These are phyloP conservation scores for Drosophila melanosoma DNA, from an alignment of 2,888 invertebrate genomes.

Conservation along the genomic window DNA sequence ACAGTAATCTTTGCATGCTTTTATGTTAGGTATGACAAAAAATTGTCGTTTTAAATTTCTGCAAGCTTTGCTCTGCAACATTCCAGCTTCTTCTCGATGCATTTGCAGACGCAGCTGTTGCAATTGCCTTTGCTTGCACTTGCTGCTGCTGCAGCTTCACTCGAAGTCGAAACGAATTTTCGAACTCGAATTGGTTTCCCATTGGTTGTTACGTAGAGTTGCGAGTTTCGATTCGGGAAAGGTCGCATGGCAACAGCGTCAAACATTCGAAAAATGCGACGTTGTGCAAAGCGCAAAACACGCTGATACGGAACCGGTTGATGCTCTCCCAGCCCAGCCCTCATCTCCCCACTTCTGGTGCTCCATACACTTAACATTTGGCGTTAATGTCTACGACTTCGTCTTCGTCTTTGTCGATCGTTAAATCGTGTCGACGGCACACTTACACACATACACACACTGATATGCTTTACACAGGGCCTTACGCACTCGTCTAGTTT, in stretches of 20 bases:
- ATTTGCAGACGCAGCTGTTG: constrained; percentile 31
- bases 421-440: constrained; percentile 48
- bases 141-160: neutral
- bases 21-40: neutral
- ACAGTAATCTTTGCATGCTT: neutral
- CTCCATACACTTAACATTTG: neutral
- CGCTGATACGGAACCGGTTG: constrained; percentile 67
- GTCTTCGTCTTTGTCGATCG: constrained; percentile 46
- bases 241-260: constrained; percentile 58
- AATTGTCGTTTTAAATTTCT: neutral
- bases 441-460: constrained; percentile 13
- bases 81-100: neutral
- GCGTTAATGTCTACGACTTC: neutral
- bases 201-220: constrained; percentile 30
- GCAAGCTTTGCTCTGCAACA: constrained; percentile 2
- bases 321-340: constrained; percentile 4
- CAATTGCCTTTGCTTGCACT: constrained; percentile 27
- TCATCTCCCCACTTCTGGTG: neutral
- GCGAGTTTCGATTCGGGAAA: constrained; percentile 1
- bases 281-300: constrained; percentile 26
- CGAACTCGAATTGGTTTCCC: neutral
- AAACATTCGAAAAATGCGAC: constrained; percentile 27
- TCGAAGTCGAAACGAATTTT: neutral
- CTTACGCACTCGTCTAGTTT: constrained; percentile 23
- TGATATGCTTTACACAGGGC: neutral